These are phyloP conservation scores for Pithys albifrons DNA, from an alignment of 2,113 vertebrate species.

Conservation along the genomic window DNA sequence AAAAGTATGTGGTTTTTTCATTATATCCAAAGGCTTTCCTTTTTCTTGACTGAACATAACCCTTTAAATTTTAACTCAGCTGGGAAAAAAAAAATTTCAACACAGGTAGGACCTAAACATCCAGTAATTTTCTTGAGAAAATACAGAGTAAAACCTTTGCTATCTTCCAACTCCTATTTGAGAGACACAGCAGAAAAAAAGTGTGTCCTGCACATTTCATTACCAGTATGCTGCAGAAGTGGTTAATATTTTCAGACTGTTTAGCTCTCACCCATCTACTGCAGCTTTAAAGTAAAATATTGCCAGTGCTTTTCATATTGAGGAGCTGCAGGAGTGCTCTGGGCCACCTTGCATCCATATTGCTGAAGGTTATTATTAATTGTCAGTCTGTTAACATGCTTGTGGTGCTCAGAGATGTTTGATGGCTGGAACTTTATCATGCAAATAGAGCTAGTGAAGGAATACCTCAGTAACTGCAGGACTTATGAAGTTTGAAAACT, in stretches of 20 bases:
- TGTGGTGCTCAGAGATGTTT: neutral
- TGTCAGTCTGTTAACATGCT: neutral
- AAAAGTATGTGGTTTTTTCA: neutral
- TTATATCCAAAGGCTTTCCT: neutral
- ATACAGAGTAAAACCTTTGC: neutral
- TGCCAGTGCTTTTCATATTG: neutral
- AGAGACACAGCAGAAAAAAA: neutral
- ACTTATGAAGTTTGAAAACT: neutral
- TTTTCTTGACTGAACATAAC: neutral
- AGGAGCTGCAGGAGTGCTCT: neutral
- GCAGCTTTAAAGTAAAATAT: neutral
- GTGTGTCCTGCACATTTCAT: neutral
- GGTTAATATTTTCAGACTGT: neutral
- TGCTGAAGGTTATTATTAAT: neutral
- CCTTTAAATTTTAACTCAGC: neutral
- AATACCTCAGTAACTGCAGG: neutral
- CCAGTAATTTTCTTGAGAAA: neutral
- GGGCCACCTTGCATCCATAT: neutral
- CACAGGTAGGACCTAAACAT: neutral
- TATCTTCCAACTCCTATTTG: neutral
- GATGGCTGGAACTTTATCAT: neutral
- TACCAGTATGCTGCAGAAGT: neutral
- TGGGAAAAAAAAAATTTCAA: neutral
- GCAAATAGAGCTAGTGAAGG: neutral
- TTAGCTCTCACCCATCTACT: neutral